Conservation (phyloP, 2,888 invertebrate species). For the Melieria crassipennis region DNA sequence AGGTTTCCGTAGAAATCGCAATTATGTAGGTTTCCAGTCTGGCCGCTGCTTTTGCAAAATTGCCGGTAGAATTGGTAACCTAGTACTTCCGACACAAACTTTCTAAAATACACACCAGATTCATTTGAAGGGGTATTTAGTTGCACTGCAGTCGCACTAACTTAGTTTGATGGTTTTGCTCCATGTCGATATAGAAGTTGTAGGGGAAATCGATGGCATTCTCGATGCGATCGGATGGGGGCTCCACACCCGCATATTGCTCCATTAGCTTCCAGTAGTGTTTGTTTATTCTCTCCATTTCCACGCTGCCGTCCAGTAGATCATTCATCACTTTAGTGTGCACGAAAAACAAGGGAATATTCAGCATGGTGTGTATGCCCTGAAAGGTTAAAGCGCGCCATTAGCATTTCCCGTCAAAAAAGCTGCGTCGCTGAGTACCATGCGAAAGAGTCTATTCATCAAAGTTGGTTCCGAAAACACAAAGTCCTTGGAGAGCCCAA, state of each 20-base stretch:
- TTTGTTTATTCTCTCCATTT: slow-evolving; percentile 72
- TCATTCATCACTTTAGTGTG: slow-evolving; percentile 78
- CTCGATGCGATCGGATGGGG: slow-evolving; percentile 72
- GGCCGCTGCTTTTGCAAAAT: slow-evolving; percentile 78
- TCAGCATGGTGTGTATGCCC: slow-evolving; percentile 77
- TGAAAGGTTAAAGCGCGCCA: slow-evolving; percentile 46
- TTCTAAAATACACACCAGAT: slow-evolving; percentile 64
- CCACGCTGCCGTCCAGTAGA: slow-evolving; percentile 71
- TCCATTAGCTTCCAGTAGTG: slow-evolving; percentile 75
- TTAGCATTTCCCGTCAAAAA: not conserved
- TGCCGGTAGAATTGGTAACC: slow-evolving; percentile 84
- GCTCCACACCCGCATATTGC: slow-evolving; percentile 73
- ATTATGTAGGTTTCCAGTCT: slow-evolving; percentile 78
- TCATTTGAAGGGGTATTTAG: not conserved
- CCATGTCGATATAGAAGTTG: slow-evolving; percentile 73
- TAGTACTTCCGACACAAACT: slow-evolving; percentile 81
- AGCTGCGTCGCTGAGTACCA: slow-evolving; percentile 48
- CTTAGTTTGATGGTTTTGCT: slow-evolving; percentile 62
- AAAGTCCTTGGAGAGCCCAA: slow-evolving; percentile 54
- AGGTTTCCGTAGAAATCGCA: slow-evolving; percentile 86
- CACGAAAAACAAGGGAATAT: slow-evolving; percentile 76
- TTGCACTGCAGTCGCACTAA: slow-evolving; percentile 37
- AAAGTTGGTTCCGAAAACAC: slow-evolving; percentile 53
- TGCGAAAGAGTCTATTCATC: slow-evolving; percentile 59
- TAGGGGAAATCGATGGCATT: slow-evolving; percentile 80